Base-by-base conservation (phyloP, 1,140 invertebrate genomes). In the Lordiphosa collinella region DNA sequence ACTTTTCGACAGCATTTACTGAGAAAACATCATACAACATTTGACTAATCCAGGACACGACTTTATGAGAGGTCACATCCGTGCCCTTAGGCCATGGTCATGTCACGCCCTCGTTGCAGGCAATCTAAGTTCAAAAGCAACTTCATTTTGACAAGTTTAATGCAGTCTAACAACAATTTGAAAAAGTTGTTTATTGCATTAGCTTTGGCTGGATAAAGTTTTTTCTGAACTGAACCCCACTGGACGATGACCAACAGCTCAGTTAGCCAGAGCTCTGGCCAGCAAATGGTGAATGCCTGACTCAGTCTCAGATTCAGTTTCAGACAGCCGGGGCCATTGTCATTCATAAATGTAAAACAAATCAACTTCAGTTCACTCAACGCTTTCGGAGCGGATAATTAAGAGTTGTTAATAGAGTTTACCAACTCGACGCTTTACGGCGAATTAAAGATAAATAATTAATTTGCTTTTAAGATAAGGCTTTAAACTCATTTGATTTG, bases 61-160 rank as follows among this genome's bases (percentile, higher is more conserved):
- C 48, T 41, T 44, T 29, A 34, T 25, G 37, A 40, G 46, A 54
- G 71, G 50, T 66, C 61, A 49, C 4, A 31, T 35, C 31, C 32
- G 37, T 53, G 64, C 74, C 55, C 51, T 29, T 29, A 29, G 25
- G 25, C 25, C 14, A 43, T n/a, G 29, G 41, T 22, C 35, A 43
- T 43, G 53, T 34, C 49, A 51, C 40, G 46, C 49, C 61, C 61
- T 54, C 38, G 35, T 55, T 69, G 57, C 43, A 38, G 43, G 62
- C 72, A 76, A 82, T 82, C 78, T 72, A 76, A 82, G 66, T 84
- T 82, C 71, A 50, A 60, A 66, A 56, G 62, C 61, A 58, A 82
- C 76, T 82, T 82, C 58, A 82, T 76, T 29, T 76, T 84, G 78
- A 82, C 67, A 82, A 82, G 58, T 82, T 82, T 84, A 82, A 82